These are phyloP conservation scores for Sakesphorus luctuosus DNA, from an alignment of 2,113 vertebrate species.

Conservation along the genomic window DNA sequence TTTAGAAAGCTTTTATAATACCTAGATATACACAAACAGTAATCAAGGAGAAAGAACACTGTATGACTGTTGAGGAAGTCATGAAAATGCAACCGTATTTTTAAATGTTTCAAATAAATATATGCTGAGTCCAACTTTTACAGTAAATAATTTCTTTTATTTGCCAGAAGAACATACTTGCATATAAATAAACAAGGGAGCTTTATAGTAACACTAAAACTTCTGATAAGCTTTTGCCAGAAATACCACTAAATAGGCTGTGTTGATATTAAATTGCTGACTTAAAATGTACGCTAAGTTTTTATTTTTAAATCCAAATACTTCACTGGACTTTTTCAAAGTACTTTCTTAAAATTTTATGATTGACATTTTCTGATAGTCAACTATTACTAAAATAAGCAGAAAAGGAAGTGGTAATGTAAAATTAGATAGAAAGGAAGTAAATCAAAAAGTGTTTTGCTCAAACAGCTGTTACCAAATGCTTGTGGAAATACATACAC, in stretches of 20 bases:
- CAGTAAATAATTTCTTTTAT: neutral
- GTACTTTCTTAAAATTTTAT: neutral
- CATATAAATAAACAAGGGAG: neutral
- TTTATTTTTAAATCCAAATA: neutral
- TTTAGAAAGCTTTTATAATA: neutral
- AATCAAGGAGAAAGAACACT: neutral
- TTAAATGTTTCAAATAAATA: neutral
- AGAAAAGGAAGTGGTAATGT: neutral
- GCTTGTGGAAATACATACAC: neutral
- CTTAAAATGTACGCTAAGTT: neutral
- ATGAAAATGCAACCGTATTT: neutral
- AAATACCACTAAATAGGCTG: neutral
- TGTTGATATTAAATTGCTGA: neutral
- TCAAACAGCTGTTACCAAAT: conserved; percentile 38
- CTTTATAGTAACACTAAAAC: neutral
- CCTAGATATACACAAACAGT: neutral
- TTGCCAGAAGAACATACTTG: neutral
- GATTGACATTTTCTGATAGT: neutral
- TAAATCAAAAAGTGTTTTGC: neutral
- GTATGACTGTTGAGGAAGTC: neutral
- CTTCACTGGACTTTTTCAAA: neutral
- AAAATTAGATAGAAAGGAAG: conserved; percentile 33
- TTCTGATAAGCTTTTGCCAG: neutral
- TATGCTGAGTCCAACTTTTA: neutral
- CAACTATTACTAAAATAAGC: neutral